Conservation (phyloP, 2,113 vertebrate genomes). For the Glareola pratincola region DNA sequence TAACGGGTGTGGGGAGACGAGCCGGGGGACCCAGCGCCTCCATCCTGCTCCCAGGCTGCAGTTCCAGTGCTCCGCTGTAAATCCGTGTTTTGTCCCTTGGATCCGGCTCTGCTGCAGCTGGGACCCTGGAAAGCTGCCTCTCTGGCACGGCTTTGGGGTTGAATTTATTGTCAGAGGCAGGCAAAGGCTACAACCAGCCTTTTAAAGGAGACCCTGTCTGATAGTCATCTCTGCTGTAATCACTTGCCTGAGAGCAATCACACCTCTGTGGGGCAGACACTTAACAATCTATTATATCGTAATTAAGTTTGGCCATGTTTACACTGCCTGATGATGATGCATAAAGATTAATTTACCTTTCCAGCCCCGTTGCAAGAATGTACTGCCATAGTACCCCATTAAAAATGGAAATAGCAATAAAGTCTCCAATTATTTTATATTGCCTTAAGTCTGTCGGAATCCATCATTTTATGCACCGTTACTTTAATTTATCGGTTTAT, state of each 20-base stretch:
- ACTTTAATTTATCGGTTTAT: slow-evolving; percentile 37
- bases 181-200: neutral
- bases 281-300: slow-evolving; percentile 47
- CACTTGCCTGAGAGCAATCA: slow-evolving; percentile 15
- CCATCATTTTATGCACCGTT: neutral
- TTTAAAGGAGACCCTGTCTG: neutral
- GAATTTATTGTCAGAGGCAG: neutral
- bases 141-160: neutral
- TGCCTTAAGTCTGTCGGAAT: slow-evolving; percentile 35
- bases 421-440: slow-evolving; percentile 56
- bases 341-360: slow-evolving; percentile 68
- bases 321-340: slow-evolving; percentile 48
- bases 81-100: neutral
- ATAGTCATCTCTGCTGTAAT: neutral
- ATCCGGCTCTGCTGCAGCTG: neutral
- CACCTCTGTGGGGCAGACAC: slow-evolving; percentile 14
- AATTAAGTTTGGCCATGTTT: slow-evolving; percentile 68
- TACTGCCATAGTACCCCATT: neutral
- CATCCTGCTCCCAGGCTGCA: neutral
- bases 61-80: neutral
- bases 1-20: accelerated
- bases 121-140: neutral
- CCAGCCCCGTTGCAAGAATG: neutral
- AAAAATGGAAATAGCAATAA: slow-evolving; percentile 41
- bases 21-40: neutral